Evolutionary conservation across 53 echinoderm and acorn worm species (phyloP).

Genomic region (Zoroaster sp.): DNA sequence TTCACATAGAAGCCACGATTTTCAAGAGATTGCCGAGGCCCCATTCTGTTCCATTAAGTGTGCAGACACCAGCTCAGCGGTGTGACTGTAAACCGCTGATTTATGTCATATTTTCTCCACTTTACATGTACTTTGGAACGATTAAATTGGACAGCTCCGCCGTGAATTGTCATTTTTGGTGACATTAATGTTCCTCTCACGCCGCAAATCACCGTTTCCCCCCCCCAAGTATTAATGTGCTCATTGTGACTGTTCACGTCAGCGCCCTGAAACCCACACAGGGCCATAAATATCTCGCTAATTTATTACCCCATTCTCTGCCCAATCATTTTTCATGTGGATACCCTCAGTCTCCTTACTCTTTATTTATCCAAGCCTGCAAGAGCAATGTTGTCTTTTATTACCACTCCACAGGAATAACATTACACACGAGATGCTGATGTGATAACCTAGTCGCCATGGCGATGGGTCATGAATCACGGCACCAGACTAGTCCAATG

Average conservation of each 20-base stretch:
- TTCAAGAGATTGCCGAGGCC: too few relatives aligned
- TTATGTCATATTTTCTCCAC: neutral
- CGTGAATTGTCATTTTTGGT: neutral
- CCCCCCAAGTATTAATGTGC: neutral
- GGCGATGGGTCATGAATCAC: slow-evolving; percentile 51
- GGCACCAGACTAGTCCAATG: slow-evolving; percentile 32
- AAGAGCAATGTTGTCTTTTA: slow-evolving; percentile 47
- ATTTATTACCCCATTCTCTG: slow-evolving; percentile 11
- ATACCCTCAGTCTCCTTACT: slow-evolving; percentile 10
- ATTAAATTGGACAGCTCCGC: neutral
- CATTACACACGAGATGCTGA: slow-evolving; percentile 33
- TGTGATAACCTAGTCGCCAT: slow-evolving; percentile 28
- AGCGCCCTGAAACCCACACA: neutral
- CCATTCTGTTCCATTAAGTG: too few relatives aligned
- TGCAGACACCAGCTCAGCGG: neutral
- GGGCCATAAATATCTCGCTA: slow-evolving; percentile 40
- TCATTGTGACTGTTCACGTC: neutral
- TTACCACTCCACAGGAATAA: slow-evolving; percentile 57
- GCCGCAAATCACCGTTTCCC: neutral
- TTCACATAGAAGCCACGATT: too few relatives aligned
- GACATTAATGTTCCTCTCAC: neutral
- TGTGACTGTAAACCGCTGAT: neutral
- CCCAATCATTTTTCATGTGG: slow-evolving; percentile 16
- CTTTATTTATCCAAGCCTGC: slow-evolving; percentile 39
- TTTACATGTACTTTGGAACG: neutral